Base-by-base conservation (phyloP, 2,888 invertebrate genomes). In the Troilus luridus region DNA sequence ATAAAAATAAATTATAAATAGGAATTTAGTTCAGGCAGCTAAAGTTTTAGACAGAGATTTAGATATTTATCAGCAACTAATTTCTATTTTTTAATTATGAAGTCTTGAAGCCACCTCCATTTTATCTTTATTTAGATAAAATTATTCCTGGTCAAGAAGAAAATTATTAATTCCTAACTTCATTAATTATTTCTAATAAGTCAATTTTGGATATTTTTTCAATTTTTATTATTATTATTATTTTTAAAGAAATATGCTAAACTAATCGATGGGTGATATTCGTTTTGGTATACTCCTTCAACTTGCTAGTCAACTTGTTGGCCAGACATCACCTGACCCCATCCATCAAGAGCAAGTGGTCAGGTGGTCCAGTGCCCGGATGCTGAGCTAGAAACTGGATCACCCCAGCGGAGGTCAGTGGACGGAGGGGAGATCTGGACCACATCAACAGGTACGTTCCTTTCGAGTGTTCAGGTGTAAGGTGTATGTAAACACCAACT, bases 321-420 rank as follows among this genome's bases (percentile, higher is more conserved):
- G 56, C 5, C 56, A 85, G 85, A 1, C 12, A 67, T 11, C 27
- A 85, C 85, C 85, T 85, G 54, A 58, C 85, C 21, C 21, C 21
- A n/a, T 58, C 56, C 56, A 81, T 54, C 81, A 81, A 17, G 54
- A 54, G 54, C 54, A 85, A n/a, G 85, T 54, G 21, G 54, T 58
- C 88, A 59, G 88, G 27, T 56, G 90, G 90, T 90, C 90, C 62
- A 90, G n/a, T 58, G 9, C 1, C 41, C 72, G 90, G 90, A 90
- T 10, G 90, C 90, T 90, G 90, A 90, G 90, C 67, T 24, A 21
- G 58, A 90, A 90, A 90, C 72, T 90, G 90, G 90, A 90, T 90
- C 90, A 90, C 21, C 67, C 54, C 12, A n/a, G 59, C 19, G 41
- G 24, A 64, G 90, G 90, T 90, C 90, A 89, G 60, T 62, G 62